Evolutionary conservation across 2,113 vertebrate species (phyloP), one percentile per base, ranked within the genome.

Genomic region (Pterocles burchelli): DNA sequence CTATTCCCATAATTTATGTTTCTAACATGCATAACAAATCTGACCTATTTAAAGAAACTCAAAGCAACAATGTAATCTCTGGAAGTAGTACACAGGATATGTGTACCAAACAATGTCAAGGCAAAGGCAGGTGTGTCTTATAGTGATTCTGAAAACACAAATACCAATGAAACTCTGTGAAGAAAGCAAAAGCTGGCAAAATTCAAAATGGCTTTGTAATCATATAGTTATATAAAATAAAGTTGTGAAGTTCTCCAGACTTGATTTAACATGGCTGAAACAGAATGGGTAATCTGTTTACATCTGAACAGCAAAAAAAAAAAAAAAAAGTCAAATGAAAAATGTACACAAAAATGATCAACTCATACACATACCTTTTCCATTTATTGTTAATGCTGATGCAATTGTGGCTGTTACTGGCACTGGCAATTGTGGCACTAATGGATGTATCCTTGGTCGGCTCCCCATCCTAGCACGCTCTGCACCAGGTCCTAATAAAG

Each of bases 391-490:
- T 83, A 98, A 97, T 83, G 98, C 95, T 16, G 98, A 98, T 89
- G 98, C 97, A 94, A 98, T 98, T 16, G 98, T 98, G 28, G 98
- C 98, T 11, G 98, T 98, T 96, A 98, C 97, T 26, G 99, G 98
- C 68, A 98, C 96, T 25, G 98, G 97, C 20, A 98, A 98, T 14
- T 98, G 98, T 86, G 98, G 97, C 90, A 97, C 98, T 54, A 98
- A 94, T 15, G 97, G 96, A 62, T 99, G 99, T 82, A 98, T 98
- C 89, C 99, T 98, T 87, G 99, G 99, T 46, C 99, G 95, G 79
- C 99, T 99, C 66, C 99, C 99, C 99, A 99, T 99, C 70, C 99
- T 98, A 9, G 99, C 99, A 77, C 99, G 98, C 91, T 99, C 99
- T 12, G 99, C 98, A 74, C 99, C 99, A 4, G 99, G 99, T 36